Percentiles rank a stretch among this genome's conserved stretches.
Evolutionary conservation across 2,888 invertebrate species (phyloP).

Genomic region (Thumatha senex): DNA sequence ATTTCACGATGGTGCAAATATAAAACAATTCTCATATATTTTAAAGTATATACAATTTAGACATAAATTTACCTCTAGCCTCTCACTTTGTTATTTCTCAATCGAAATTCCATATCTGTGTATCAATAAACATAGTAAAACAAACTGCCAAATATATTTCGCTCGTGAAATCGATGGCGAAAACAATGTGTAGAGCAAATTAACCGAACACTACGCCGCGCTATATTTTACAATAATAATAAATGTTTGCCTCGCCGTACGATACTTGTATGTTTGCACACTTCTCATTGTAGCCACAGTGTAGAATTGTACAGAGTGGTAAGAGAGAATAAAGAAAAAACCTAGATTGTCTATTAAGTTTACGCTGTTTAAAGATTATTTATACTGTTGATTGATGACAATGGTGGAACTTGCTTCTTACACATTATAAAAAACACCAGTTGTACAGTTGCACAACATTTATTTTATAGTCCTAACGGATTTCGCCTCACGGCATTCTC

Average conservation of each 20-base stretch:
- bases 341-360: too few relatives aligned
- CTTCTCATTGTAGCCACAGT: conserved; percentile 20
- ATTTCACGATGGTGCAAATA: too few relatives aligned
- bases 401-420: too few relatives aligned
- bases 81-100: conserved; percentile 4
- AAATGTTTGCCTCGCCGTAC: conserved; percentile 34
- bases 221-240: conserved; percentile 47
- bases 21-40: background rate
- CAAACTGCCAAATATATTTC: conserved; percentile 6
- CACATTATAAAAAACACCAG: too few relatives aligned
- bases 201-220: conserved; percentile 31
- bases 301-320: background rate
- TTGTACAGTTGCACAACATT: too few relatives aligned
- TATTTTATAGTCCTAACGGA: too few relatives aligned
- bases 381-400: too few relatives aligned
- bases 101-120: conserved; percentile 1
- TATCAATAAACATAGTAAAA: conserved; percentile 5
- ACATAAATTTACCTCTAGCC: conserved; percentile 15
- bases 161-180: conserved; percentile 6
- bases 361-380: too few relatives aligned
- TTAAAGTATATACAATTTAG: conserved; percentile 12
- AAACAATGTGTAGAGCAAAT: conserved; percentile 25
- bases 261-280: conserved; percentile 40
- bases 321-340: background rate
- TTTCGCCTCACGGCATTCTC: too few relatives aligned